A percentile compares a stretch with the other conserved stretches of the same genome.
phyloP scores from a whole-genome alignment of 2,113 vertebrate species.

The Hoplias malabaricus region DNA sequence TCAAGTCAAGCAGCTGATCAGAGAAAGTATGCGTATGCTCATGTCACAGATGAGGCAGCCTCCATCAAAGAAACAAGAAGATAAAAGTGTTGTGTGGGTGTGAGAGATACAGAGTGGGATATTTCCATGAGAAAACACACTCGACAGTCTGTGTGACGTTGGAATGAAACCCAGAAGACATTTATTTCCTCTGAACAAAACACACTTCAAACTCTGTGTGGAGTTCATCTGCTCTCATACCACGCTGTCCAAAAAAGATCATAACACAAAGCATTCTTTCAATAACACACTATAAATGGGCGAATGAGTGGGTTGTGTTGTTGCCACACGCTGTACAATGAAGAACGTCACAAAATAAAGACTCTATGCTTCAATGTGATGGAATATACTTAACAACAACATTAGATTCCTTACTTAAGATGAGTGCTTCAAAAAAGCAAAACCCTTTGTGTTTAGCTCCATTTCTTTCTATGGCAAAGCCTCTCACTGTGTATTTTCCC shows the following conservation, averaged over 20 bases:
- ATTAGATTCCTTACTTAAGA: too few relatives aligned
- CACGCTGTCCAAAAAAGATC: not conserved
- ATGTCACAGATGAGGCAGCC: not conserved
- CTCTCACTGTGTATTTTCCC: too few relatives aligned
- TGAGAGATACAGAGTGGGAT: not conserved
- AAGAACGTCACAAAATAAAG: conserved; percentile 9
- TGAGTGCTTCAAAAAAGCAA: too few relatives aligned
- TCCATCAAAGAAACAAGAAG: not conserved
- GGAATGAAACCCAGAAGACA: not conserved
- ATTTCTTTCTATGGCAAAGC: too few relatives aligned
- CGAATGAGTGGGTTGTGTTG: not conserved
- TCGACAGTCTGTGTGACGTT: not conserved
- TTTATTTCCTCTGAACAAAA: conserved; percentile 16
- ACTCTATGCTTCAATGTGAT: too few relatives aligned
- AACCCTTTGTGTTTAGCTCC: not conserved
- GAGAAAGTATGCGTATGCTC: not conserved
- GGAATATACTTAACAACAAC: too few relatives aligned
- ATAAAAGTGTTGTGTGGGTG: not conserved
- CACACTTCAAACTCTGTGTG: not conserved
- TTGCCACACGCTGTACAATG: not conserved
- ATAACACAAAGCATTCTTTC: conserved; percentile 8
- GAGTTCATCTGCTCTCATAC: not conserved
- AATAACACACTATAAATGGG: not conserved
- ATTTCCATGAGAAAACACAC: not conserved
- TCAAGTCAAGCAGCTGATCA: not conserved